Evolutionary conservation across 2,888 invertebrate species (phyloP), one percentile per base, ranked within the genome.

Genomic region (Ennomos erosarius): DNA sequence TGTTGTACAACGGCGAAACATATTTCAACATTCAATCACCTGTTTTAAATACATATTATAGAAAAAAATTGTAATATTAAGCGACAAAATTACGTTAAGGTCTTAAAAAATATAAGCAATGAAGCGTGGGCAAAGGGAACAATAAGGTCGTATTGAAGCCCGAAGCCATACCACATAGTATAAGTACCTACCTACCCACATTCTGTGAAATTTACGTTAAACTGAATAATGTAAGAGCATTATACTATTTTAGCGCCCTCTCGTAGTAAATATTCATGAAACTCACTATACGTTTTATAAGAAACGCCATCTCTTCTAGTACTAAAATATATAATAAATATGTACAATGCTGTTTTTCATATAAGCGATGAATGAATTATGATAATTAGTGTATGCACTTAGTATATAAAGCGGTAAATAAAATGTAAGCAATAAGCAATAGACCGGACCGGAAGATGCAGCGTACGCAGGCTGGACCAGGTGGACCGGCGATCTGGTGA

Each of bases 1-100:
- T 54, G 38, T 56, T 62, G 36, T 5, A 58, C 47, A 34, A 54
- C 59, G 47, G 54, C 26, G 44, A 43, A 36, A 61, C 46, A 44
- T 39, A 40, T 39, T 10, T 2, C 54, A 46, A 6, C 36, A 43
- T 38, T 47, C 13, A 11, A 38, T 51, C 43, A 43, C 33, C n/a
- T 11, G 36, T 34, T 35, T 35, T 13, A 10, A 49, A 40, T 11
- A 12, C 36, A 36, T 16, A 10, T 35, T 36, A 8, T 36, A 35
- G 4, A 13, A 8, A 1, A 48, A 48, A n/a, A 33, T 45, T 4
- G 8, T 2, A 45, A 45, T 35, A 5, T 38, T 16, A 36, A 37
- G 37, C 47, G 47, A 48, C 16, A 26, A 26, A 26, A 48, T n/a
- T 37, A 43, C 16, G 3, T 26, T n/a, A 10, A 9, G 26, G 10